phyloP scores from a whole-genome alignment of 2,113 vertebrate genomes.

The Agapornis roseicollis region DNA sequence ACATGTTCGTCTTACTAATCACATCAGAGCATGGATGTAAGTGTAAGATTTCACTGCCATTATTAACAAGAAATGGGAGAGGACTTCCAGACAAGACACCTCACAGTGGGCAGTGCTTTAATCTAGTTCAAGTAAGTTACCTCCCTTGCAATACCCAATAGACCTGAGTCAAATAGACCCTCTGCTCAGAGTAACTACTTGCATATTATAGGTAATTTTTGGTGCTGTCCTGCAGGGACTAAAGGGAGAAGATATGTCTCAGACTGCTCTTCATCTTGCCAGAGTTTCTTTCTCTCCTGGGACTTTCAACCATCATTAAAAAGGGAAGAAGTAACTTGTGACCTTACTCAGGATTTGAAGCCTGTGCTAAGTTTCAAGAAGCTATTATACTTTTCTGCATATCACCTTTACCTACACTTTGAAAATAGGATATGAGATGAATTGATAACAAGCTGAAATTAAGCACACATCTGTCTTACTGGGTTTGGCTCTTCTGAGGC shows the following conservation, averaged over 20 bases:
- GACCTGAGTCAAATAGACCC: not conserved
- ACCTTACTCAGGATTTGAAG: not conserved
- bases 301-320: not conserved
- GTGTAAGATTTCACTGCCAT: not conserved
- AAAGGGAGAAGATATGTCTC: not conserved
- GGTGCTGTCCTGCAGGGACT: not conserved
- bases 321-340: not conserved
- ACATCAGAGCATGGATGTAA: not conserved
- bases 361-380: not conserved
- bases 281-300: not conserved
- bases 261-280: not conserved
- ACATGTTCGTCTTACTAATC: not conserved
- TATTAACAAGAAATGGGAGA: not conserved
- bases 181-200: not conserved
- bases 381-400: not conserved
- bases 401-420: conserved; percentile 12
- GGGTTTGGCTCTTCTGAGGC: not conserved
- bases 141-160: not conserved
- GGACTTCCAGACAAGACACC: not conserved
- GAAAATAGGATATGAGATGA: conserved; percentile 1
- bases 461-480: conserved; percentile 8
- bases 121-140: not conserved
- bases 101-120: not conserved
- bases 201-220: not conserved
- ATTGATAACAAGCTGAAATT: conserved; percentile 7